Percentiles rank a stretch among this genome's conserved stretches.
Evolutionary conservation across 2,888 invertebrate species (phyloP).

Genomic region (Stenichneumon culpator): DNA sequence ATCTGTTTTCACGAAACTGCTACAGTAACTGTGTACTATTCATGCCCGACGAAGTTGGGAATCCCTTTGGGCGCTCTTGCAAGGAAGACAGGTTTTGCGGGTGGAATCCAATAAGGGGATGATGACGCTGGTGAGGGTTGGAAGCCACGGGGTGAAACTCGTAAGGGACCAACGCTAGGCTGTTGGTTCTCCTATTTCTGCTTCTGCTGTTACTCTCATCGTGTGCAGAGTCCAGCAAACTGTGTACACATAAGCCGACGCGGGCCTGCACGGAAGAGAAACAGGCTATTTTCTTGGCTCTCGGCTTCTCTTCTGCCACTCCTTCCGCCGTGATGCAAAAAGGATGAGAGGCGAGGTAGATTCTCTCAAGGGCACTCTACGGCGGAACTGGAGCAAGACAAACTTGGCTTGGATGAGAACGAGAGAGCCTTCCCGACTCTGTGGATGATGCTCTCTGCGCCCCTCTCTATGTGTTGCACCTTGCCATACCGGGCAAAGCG

Average conservation of each 20-base stretch:
- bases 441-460: conserved; percentile 52
- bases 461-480: conserved; percentile 28
- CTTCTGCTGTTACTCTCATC: conserved; percentile 58
- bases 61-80: conserved; percentile 60
- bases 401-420: conserved; percentile 69
- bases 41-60: conserved; percentile 58
- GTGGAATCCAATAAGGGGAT: conserved; percentile 75
- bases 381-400: conserved; percentile 78
- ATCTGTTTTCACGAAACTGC: conserved; percentile 58
- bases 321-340: conserved; percentile 56
- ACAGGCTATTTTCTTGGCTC: conserved; percentile 48
- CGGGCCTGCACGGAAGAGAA: conserved; percentile 32
- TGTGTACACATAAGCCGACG: conserved; percentile 63
- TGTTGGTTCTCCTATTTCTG: conserved; percentile 45
- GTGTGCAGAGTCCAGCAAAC: conserved; percentile 55
- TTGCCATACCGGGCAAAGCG: conserved; percentile 28
- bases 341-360: conserved; percentile 62
- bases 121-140: conserved; percentile 61
- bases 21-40: conserved; percentile 26
- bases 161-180: conserved; percentile 36
- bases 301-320: conserved; percentile 56
- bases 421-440: conserved; percentile 52
- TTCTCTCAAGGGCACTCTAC: conserved; percentile 75
- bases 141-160: conserved; percentile 49
- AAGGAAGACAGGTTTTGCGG: conserved; percentile 68